Conservation (phyloP, 2,888 invertebrate genomes). For the Balanococcus diminutus region DNA sequence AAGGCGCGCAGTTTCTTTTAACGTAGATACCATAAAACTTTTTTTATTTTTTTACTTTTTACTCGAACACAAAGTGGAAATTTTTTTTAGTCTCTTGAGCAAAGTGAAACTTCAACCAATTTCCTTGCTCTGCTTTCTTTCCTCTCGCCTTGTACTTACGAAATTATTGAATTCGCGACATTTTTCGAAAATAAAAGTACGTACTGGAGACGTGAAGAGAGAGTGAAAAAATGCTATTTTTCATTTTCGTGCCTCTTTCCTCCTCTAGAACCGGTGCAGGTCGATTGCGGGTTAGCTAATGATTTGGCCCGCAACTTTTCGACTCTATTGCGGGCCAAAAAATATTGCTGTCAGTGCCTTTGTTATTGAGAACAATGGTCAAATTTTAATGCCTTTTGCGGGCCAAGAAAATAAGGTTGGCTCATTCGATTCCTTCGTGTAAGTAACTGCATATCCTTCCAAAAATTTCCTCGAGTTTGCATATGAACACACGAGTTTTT, state of each 20-base stretch:
- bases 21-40: conserved; percentile 7
- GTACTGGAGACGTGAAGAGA: not conserved
- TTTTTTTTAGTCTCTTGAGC: conserved; percentile 12
- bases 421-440: no score
- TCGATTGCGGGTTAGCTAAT: no score
- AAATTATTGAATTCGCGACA: conserved; percentile 24
- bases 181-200: not conserved
- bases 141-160: not conserved
- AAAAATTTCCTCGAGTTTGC: no score
- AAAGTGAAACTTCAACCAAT: conserved; percentile 3
- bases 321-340: no score
- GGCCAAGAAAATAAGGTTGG: no score
- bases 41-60: not conserved
- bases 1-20: not conserved
- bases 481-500: no score
- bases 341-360: no score
- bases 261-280: no score
- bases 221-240: not conserved
- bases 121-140: not conserved
- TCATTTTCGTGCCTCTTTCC: not conserved
- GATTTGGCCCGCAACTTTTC: no score
- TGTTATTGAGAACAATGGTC: no score
- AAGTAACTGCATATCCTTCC: no score
- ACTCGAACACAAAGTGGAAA: conserved; percentile 9
- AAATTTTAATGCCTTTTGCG: no score